Conservation (phyloP, 2,888 invertebrate genomes). For the Cryptosula pallasiana region DNA sequence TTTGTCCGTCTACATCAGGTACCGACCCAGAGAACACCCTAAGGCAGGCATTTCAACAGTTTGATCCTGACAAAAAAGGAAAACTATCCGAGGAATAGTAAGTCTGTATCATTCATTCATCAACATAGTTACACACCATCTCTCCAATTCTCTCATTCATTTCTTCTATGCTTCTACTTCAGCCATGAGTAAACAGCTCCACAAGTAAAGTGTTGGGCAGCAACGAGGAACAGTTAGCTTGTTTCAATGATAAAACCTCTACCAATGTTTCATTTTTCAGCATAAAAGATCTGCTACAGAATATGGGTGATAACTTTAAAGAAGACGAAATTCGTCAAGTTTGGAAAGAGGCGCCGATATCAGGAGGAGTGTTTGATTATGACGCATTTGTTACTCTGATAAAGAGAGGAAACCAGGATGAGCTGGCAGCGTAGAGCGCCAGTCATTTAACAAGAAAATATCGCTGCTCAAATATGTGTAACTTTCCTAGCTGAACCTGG, state of each 20-base stretch:
- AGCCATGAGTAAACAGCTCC: no score
- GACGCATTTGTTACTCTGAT: constrained; percentile 55
- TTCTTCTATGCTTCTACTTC: no score
- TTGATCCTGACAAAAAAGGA: constrained; percentile 55
- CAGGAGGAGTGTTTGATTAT: constrained; percentile 56
- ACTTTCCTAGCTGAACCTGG: no score
- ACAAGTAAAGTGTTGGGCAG: no score
- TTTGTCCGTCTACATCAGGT: no score
- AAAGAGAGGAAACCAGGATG: constrained; percentile 57
- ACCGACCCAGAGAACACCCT: constrained; percentile 57
- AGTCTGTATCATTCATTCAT: no score
- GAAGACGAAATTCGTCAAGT: constrained; percentile 52
- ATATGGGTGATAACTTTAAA: constrained; percentile 54
- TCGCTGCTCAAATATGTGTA: no score
- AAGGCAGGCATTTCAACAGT: constrained; percentile 57
- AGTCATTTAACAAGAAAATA: no score
- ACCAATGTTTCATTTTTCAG: constrained; percentile 41
- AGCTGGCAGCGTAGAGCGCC: constrained; percentile 26
- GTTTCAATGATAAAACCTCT: no score
- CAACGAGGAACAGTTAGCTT: no score
- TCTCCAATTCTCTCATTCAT: no score
- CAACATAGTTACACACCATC: no score
- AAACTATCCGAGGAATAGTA: constrained; percentile 55
- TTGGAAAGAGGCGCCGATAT: constrained; percentile 55
- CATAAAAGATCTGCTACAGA: constrained; percentile 52